Conservation (phyloP, 1,140 invertebrate genomes). For the Brachionus rotundiformis region DNA sequence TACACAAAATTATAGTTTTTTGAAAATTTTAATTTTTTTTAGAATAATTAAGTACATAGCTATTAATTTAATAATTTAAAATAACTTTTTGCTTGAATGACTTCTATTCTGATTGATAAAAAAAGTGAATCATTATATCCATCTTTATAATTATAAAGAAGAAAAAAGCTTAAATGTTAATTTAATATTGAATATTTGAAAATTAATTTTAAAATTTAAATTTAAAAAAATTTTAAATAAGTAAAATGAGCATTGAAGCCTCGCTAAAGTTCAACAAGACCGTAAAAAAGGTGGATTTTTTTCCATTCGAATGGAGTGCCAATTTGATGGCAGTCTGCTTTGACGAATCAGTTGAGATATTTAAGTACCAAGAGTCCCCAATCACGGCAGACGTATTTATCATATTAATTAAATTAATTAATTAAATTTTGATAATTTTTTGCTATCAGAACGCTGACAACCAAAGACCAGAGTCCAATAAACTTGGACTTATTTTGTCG, state of each 20-base stretch:
- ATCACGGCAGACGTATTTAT: not conserved
- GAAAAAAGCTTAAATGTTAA: no score
- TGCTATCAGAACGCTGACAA: not conserved
- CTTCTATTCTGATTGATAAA: no score
- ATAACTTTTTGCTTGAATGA: no score
- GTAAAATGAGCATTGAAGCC: slow-evolving; percentile 36
- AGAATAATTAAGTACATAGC: no score
- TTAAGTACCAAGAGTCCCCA: not conserved
- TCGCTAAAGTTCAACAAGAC: slow-evolving; percentile 1
- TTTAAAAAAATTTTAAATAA: no score
- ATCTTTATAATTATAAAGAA: no score
- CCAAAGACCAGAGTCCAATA: not conserved
- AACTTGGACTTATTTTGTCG: not conserved
- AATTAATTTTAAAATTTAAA: no score
- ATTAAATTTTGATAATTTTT: not conserved
- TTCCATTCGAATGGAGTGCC: slow-evolving; percentile 42
- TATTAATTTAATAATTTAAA: no score
- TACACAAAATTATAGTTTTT: no score
- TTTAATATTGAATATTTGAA: no score
- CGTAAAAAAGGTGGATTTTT: slow-evolving; percentile 31
- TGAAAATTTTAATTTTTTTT: no score
- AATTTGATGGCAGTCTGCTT: slow-evolving; percentile 18
- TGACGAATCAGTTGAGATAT: not conserved
- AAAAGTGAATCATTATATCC: no score
- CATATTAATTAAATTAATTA: not conserved